Base-by-base conservation (phyloP, 1,140 invertebrate genomes). In the Cotesia vestalis region DNA sequence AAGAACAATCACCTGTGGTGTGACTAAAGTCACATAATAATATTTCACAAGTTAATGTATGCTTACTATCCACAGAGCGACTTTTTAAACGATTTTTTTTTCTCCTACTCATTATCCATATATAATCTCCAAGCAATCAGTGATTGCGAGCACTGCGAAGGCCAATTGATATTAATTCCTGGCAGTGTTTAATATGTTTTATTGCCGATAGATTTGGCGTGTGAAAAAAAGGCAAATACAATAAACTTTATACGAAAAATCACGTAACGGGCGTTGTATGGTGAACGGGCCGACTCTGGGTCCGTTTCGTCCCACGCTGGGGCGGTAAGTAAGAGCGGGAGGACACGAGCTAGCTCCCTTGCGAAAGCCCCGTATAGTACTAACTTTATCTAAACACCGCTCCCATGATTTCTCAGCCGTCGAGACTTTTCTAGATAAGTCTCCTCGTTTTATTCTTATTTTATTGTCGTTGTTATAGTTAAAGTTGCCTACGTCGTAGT, bases 261-360 rank as follows among this genome's bases (percentile, higher is more conserved):
- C 63, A 60, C 52, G 62, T 72, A 66, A 72, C 53, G 53, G 38
- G 69, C 35, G 34, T 36, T 51, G 62, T 66, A 57, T 60, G 60
- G 59, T 71, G 72, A 63, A 72, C 62, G 55, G 73, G 71, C 46
- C 71, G 70, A 69, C 73, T 73, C 69, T 71, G 72, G 71, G 69
- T 73, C 69, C 69, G 66, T 72, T 52, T 72, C 70, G 76, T 77
- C 76, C 70, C 76, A 77, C 76, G 76, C 74, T 75, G 73, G 62
- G 51, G 70, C 70, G 70, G 70, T 66, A 63, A 46, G 59, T 52
- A 35, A 55, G 36, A 51, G 60, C 67, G 57, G 66, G 61, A 66
- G 66, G 70, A 71, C 74, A 62, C 70, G 74, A 74, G 71, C 61
- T 66, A 74, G 71, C 61, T 66, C 61, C 60, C 71, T 77, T 77